Evolutionary conservation across 2,797 vertebrate genomes (phyloP).

Genomic region (Cynopterus sphinx): DNA sequence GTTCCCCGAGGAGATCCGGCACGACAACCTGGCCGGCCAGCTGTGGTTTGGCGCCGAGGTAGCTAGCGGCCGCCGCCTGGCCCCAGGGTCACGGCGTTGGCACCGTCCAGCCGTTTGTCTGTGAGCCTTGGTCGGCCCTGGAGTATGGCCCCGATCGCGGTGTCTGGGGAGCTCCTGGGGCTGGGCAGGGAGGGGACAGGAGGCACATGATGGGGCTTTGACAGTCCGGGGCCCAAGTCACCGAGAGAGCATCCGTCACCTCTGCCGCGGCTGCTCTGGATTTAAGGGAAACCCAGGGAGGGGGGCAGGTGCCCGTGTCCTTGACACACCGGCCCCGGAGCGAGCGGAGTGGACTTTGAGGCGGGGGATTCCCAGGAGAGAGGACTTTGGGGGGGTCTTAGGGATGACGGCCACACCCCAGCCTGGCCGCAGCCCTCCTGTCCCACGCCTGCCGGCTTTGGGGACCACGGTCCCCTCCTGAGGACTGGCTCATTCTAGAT

Average conservation of each 20-base stretch:
- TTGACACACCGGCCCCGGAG: fast-evolving
- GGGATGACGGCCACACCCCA: fast-evolving
- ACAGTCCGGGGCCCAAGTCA: fast-evolving
- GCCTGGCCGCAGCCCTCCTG: background rate
- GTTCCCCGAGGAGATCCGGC: conserved; percentile 99
- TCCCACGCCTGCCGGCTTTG: background rate
- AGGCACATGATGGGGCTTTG: background rate
- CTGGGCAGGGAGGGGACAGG: background rate
- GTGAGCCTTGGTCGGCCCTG: fast-evolving
- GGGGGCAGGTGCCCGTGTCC: fast-evolving
- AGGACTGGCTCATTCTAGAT: background rate
- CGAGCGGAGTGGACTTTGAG: too few species aligned
- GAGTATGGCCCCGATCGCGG: fast-evolving
- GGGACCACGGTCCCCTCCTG: background rate
- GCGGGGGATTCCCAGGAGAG: fast-evolving
- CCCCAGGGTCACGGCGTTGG: fast-evolving
- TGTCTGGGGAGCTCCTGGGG: background rate
- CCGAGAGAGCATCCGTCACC: background rate
- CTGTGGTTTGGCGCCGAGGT: conserved; percentile 99
- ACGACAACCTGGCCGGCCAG: conserved; percentile 98
- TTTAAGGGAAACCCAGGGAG: background rate
- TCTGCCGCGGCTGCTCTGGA: fast-evolving
- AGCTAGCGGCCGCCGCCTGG: conserved; percentile 28
- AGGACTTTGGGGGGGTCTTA: too few species aligned
- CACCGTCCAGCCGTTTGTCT: fast-evolving